Evolutionary conservation across 2,113 vertebrate genomes (phyloP).

Genomic region (Xenopus borealis): DNA sequence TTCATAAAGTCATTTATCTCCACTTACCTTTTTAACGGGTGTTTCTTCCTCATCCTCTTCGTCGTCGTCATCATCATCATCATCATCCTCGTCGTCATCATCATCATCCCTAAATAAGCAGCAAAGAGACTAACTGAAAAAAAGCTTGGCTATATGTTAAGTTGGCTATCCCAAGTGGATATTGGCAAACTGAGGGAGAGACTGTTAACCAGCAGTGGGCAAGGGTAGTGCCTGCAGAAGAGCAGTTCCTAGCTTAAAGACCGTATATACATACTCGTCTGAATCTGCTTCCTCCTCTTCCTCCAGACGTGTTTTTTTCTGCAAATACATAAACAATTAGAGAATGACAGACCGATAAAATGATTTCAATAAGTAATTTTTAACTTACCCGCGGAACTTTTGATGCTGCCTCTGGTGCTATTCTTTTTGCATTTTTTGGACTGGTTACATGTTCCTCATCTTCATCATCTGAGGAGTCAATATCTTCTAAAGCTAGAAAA

Average conservation of each 20-base stretch:
- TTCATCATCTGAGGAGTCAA: constrained; percentile 68
- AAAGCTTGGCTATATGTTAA: no score
- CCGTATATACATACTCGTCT: no score
- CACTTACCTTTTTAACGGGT: constrained; percentile 71
- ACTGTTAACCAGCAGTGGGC: no score
- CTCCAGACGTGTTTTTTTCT: constrained; percentile 73
- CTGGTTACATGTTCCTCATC: constrained; percentile 68
- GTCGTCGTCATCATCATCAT: constrained; percentile 47
- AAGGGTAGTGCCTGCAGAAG: no score
- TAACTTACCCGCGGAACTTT: constrained; percentile 69
- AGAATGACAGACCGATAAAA: no score
- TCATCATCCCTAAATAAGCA: constrained; percentile 52
- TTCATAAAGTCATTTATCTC: background rate
- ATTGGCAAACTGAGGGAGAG: no score
- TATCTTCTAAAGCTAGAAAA: constrained; percentile 69
- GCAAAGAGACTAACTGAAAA: no score
- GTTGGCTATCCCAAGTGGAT: no score
- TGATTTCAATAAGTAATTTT: no score
- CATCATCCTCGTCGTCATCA: constrained; percentile 63
- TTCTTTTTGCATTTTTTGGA: constrained; percentile 65
- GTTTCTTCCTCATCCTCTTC: constrained; percentile 69
- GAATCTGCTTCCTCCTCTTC: constrained; percentile 59
- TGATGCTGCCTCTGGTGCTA: constrained; percentile 61
- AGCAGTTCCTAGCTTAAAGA: no score
- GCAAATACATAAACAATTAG: constrained; percentile 7